Evolutionary conservation across 2,113 vertebrate genomes (phyloP), one percentile per base, ranked within the genome.

Genomic region (cat (Felis catus)): DNA sequence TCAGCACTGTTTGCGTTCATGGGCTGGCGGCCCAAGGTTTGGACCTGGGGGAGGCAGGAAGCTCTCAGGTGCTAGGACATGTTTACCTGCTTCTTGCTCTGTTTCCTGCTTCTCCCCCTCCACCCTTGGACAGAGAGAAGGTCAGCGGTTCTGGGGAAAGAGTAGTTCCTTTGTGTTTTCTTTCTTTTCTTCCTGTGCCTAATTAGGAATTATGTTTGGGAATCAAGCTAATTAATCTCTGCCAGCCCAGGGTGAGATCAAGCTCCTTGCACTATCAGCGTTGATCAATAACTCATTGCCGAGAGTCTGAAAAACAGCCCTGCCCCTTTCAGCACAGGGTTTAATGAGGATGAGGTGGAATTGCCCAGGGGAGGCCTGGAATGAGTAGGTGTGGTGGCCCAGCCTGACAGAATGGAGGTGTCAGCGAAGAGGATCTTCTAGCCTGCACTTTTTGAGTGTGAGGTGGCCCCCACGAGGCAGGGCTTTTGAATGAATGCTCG

Each of bases 141-240:
- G 76, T 61, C 7, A 41, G 76, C 48, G n/a, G 61, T 82, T 94
- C 80, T 58, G 2, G 21, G 55, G 81, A 36, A 96, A 98, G 92
- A 98, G 97, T 85, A 63, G 89, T 76, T 87, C 86, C 96, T 94
- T 97, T 98, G 97, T 98, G 89, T 80, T 93, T 68, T 33, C 51
- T 87, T 93, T 93, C 78, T 89, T 97, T 98, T 97, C 96, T 98
- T 96, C 97, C 76, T 63, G 83, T 45, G 83, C 97, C 97, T 97
- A 98, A 97, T 98, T 97, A 97, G 96, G 95, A 89, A 92, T 96
- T 87, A 92, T 80, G 94, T 80, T 92, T 96, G 97, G 92, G 97
- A 97, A 96, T 88, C 89, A 94, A 91, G 88, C 95, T 97, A 79
- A 97, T 98, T 97, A 97, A 96, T 97, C 97, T 97, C 94, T 96